These are phyloP conservation scores for Choreutis nemorana DNA, from an alignment of 2,888 invertebrate genomes.

Conservation along the genomic window DNA sequence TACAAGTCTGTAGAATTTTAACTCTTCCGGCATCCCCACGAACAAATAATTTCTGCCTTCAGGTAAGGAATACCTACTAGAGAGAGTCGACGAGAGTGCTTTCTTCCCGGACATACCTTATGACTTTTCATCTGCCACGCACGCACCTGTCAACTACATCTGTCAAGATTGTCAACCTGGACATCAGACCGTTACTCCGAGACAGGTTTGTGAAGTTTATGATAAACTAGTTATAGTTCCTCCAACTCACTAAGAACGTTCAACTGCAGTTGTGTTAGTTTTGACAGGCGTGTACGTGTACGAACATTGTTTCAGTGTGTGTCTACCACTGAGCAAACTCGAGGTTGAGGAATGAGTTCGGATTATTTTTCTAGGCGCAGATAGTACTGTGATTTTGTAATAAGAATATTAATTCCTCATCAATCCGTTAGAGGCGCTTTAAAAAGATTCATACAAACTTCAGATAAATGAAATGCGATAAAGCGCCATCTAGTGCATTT, in stretches of 20 bases:
- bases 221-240: neutral
- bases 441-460: too few relatives aligned
- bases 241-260: neutral
- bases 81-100: conserved; percentile 20
- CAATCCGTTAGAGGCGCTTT: too few relatives aligned
- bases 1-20: neutral
- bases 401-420: too few relatives aligned
- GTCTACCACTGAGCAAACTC: too few relatives aligned
- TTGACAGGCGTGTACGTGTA: too few relatives aligned
- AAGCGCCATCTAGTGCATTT: too few relatives aligned
- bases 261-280: neutral
- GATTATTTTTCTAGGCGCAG: too few relatives aligned
- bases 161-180: conserved; percentile 27
- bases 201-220: conserved; percentile 23
- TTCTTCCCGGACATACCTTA: conserved; percentile 28
- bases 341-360: too few relatives aligned
- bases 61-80: conserved; percentile 40
- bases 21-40: neutral
- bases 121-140: conserved; percentile 37
- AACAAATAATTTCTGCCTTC: too few relatives aligned
- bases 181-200: conserved; percentile 25
- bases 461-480: too few relatives aligned
- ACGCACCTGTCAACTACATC: conserved; percentile 41
- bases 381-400: too few relatives aligned
- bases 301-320: too few relatives aligned